Conservation (phyloP, 2,797 vertebrate species). For the Aldrovandia affinis region DNA sequence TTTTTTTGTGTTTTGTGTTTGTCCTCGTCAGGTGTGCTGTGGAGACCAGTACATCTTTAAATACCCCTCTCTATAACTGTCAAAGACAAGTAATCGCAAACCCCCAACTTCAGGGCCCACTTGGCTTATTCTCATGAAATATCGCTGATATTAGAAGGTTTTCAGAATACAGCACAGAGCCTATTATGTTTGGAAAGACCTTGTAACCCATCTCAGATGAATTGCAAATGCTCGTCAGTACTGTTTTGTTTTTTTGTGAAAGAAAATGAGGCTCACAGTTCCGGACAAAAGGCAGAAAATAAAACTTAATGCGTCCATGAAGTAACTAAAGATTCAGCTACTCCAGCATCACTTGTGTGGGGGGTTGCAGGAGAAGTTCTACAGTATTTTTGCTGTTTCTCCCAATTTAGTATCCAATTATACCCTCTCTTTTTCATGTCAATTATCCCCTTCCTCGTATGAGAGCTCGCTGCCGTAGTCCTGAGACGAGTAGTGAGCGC, state of each 20-base stretch:
- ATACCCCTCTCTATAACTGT: not conserved
- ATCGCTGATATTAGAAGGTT: not conserved
- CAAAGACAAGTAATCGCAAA: slow-evolving; percentile 10
- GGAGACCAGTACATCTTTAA: not conserved
- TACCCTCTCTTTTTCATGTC: too few relatives aligned
- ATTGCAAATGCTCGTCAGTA: not conserved
- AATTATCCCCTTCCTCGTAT: too few relatives aligned
- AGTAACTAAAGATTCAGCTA: not conserved
- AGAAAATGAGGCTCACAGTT: not conserved
- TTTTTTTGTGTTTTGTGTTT: not conserved
- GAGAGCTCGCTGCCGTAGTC: too few relatives aligned
- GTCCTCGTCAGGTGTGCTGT: not conserved
- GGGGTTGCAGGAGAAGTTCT: too few relatives aligned
- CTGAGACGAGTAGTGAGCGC: too few relatives aligned
- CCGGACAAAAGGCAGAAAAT: too few relatives aligned
- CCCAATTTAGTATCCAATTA: too few relatives aligned
- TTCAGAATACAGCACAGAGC: not conserved
- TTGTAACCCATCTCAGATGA: not conserved
- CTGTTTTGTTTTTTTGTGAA: not conserved
- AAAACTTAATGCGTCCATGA: not conserved
- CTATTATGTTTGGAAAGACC: not conserved
- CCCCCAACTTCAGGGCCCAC: not conserved
- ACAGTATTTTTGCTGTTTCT: too few relatives aligned
- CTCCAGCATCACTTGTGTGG: not conserved
- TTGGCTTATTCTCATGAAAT: not conserved